Evolutionary conservation across 2,797 vertebrate species (phyloP).

Genomic region (Trichosurus vulpecula): DNA sequence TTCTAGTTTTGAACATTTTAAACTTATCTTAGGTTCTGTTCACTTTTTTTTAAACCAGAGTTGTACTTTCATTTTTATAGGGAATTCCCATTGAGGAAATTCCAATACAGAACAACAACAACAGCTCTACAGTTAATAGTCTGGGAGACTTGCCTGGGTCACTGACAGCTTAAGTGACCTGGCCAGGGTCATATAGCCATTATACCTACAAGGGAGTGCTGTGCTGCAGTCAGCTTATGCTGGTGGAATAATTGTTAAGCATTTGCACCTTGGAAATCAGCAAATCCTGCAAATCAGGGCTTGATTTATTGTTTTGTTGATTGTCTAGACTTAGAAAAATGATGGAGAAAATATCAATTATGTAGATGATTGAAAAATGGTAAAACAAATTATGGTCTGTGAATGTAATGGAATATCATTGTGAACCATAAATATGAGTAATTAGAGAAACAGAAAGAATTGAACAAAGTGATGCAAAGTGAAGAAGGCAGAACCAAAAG

Average conservation of each 20-base stretch:
- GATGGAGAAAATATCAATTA: background rate
- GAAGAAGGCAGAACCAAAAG: background rate
- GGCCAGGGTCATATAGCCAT: background rate
- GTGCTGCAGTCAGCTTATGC: background rate
- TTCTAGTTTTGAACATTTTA: background rate
- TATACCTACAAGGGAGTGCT: background rate
- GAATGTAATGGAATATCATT: background rate
- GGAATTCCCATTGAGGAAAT: background rate
- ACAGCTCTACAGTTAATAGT: background rate
- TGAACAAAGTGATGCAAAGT: background rate
- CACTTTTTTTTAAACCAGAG: background rate
- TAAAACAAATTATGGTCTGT: background rate
- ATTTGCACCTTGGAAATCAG: background rate
- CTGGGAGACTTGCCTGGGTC: background rate
- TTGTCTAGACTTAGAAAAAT: background rate
- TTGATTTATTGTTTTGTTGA: background rate
- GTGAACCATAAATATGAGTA: background rate
- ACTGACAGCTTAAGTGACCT: background rate
- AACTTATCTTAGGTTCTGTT: background rate
- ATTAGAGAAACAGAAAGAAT: background rate
- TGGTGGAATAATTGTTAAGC: background rate
- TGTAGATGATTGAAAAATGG: background rate
- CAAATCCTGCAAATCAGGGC: background rate
- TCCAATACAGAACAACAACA: background rate
- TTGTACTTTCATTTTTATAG: background rate